phyloP scores from a whole-genome alignment of 2,888 invertebrate genomes.

The Andrena hattorfiana region DNA sequence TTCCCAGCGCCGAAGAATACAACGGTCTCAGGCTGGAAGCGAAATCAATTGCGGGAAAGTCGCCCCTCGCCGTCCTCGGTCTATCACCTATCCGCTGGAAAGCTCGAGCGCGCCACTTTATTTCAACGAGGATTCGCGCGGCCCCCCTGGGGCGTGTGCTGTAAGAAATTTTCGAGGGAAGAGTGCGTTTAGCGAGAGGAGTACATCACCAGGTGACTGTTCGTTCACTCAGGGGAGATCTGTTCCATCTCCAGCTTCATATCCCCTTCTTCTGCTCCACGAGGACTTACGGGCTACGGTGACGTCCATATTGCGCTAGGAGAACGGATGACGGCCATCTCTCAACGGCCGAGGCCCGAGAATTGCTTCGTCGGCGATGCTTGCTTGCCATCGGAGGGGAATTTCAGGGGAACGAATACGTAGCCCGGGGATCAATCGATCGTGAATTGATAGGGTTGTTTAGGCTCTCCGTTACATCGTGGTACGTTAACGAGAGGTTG shows the following conservation, averaged over 20 bases:
- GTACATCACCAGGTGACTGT: conserved; percentile 24
- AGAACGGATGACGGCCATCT: conserved; percentile 52
- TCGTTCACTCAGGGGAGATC: conserved; percentile 34
- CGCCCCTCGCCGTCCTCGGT: conserved; percentile 3
- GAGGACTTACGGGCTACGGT: conserved; percentile 35
- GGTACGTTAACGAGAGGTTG: neutral
- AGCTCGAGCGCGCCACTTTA: conserved; percentile 24
- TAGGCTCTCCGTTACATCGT: neutral
- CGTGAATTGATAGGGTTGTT: neutral
- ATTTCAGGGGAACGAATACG: conserved; percentile 35
- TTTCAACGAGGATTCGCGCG: conserved; percentile 5
- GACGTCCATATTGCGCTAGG: conserved; percentile 46
- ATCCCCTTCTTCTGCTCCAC: conserved; percentile 19
- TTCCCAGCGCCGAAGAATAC: neutral
- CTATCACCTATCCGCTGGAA: neutral
- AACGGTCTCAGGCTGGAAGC: neutral
- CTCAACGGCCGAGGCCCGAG: conserved; percentile 32
- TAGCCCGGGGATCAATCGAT: conserved; percentile 19
- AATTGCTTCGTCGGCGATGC: conserved; percentile 30
- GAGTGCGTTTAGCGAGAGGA: conserved; percentile 18
- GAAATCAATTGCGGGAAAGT: conserved; percentile 25
- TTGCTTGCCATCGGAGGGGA: conserved; percentile 40
- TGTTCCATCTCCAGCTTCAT: conserved; percentile 25
- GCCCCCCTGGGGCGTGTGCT: conserved; percentile 13
- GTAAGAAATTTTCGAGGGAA: conserved; percentile 22